A percentile compares a stretch with the other conserved stretches of the same genome.
Evolutionary conservation across 2,888 invertebrate species (phyloP).

Genomic region (Suillia variegata): DNA sequence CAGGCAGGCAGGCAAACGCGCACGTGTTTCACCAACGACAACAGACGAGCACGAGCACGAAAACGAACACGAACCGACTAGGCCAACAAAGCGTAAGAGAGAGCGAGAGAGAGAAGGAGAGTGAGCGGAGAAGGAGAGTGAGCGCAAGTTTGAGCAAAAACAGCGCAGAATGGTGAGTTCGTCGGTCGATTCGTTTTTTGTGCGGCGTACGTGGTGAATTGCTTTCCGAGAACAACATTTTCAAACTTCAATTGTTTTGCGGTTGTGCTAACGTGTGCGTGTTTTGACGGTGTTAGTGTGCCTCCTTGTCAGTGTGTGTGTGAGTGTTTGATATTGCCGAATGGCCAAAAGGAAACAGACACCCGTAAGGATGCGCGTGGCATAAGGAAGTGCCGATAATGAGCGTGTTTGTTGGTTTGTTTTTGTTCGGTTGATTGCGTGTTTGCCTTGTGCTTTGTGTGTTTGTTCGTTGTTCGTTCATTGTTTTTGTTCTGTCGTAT

Average conservation of each 20-base stretch:
- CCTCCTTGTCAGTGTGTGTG: no score
- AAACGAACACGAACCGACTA: not conserved
- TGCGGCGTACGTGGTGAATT: conserved; percentile 3
- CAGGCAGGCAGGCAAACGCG: not conserved
- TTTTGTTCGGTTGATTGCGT: not conserved
- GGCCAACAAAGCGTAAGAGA: not conserved
- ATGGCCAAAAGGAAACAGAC: not conserved
- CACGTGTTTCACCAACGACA: conserved; percentile 2
- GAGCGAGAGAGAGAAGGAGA: not conserved
- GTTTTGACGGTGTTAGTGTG: no score
- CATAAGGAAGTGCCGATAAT: not conserved
- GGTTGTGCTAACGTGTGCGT: not conserved
- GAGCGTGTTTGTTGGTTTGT: not conserved
- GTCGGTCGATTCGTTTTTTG: no score
- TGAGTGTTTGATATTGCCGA: not conserved
- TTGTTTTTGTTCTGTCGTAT: not conserved
- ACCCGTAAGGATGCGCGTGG: not conserved
- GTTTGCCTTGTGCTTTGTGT: not conserved
- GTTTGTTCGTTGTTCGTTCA: not conserved
- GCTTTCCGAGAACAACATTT: no score
- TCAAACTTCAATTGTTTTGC: conserved; percentile 5
- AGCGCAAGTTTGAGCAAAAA: not conserved
- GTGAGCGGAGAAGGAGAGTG: not conserved
- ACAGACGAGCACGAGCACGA: not conserved
- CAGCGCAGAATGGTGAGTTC: conserved; percentile 16